Base-by-base conservation (phyloP, 2,888 invertebrate species). In the Dolomedes plantarius region DNA sequence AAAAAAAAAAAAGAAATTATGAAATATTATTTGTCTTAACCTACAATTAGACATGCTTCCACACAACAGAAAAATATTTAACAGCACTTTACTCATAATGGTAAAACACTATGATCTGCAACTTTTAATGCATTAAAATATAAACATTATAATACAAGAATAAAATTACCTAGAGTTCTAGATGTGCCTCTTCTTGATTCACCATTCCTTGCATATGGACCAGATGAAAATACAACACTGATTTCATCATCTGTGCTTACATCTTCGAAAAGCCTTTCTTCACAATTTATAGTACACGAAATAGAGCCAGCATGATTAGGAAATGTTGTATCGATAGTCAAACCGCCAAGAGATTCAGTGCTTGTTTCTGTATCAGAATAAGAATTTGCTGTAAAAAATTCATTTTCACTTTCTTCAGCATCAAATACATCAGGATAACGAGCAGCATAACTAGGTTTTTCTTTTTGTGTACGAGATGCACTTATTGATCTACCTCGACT, bases 381-480 rank as follows among this genome's bases (percentile, higher is more conserved):
- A 5, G 86, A 86, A 56, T 86, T 86, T 19, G 86, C 86, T 67
- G 86, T 86, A 23, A 86, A 86, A 72, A 79, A 86, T 50, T 86
- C 86, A 13, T 76, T 67, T 23, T 86, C 86, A 36, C 86, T 86
- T 56, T 56, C 73, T 71, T 86, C 86, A 16, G 71, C 76, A 69
- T 79, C 74, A 65, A 86, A 86, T 11, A 83, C 28, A 72, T 85
- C 83, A 19, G 83, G 83, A 77, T 73, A 77, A 9, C 31, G 50
- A 32, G 72, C 62, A 46, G 69, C 72, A 56, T 77, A 36, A 69
- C 76, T 46, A 9, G 67, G 19, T 13, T n/a, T 50, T n/a, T 19
- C 32, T 31, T 19, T 27, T 0, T 16, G 73, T 0, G 71, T 41
- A 13, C 29, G 64, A 19, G 69, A 19, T 41, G 56, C 29, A 41